Percentiles rank a stretch among this genome's conserved stretches.
These are phyloP conservation scores for Sternarchorhynchus goeldii DNA, from an alignment of 2,797 vertebrate species.

Conservation along the genomic window DNA sequence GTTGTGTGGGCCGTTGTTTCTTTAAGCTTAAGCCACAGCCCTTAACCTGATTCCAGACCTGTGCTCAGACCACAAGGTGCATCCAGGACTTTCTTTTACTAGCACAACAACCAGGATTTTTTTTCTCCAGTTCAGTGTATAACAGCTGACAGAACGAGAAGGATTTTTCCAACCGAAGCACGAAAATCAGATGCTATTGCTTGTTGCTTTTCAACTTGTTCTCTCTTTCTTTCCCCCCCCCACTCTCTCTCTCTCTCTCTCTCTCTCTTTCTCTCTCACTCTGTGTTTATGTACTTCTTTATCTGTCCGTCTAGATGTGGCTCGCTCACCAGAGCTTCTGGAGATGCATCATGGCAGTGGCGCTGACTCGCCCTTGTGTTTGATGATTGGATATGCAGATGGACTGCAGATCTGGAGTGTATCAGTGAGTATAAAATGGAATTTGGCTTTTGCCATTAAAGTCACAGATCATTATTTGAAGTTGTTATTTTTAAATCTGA, in stretches of 20 bases:
- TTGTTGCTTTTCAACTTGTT: background rate
- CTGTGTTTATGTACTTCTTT: no score
- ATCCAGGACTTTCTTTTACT: background rate
- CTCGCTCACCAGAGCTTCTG: constrained; percentile 90
- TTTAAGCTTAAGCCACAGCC: no score
- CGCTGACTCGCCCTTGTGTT: constrained; percentile 88
- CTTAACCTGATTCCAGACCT: no score
- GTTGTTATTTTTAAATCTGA: background rate
- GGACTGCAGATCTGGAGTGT: constrained; percentile 98
- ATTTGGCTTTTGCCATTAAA: background rate
- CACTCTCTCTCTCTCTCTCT: no score
- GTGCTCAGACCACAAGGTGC: no score
- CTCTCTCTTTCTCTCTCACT: background rate
- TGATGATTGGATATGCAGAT: constrained; percentile 93
- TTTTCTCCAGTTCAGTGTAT: background rate
- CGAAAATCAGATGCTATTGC: no score
- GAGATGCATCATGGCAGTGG: constrained; percentile 90
- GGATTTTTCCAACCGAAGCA: background rate
- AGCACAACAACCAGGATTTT: background rate
- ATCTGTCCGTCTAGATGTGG: constrained; percentile 75
- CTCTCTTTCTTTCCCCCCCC: background rate
- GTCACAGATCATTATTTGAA: background rate
- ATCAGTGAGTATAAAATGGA: constrained; percentile 83
- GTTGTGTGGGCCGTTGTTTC: no score
- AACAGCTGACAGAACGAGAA: background rate